Conservation (phyloP, 2,888 invertebrate genomes). For the Trichogramma evanescens region DNA sequence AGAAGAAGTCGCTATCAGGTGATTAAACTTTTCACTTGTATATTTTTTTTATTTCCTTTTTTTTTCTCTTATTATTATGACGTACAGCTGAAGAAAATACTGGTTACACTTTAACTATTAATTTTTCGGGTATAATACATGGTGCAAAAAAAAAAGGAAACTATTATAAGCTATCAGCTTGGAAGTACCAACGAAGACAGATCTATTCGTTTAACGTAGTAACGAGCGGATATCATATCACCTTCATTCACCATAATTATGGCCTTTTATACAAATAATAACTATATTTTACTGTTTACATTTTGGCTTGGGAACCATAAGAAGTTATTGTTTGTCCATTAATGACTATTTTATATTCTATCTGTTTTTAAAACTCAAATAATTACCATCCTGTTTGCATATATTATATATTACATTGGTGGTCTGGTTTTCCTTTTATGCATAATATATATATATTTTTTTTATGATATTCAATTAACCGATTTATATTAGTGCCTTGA, state of each 20-base stretch:
- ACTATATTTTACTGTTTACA: background rate
- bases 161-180: no score
- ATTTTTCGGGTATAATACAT: constrained; percentile 6
- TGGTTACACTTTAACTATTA: constrained; percentile 12
- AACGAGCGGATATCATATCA: no score
- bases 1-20: constrained; percentile 88
- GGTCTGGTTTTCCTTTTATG: background rate
- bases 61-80: constrained; percentile 14
- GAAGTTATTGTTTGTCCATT: background rate
- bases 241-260: no score
- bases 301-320: constrained; percentile 15
- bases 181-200: no score
- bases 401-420: background rate
- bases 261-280: no score
- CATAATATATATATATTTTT: no score
- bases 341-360: constrained; percentile 7
- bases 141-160: no score
- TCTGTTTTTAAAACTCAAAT: background rate
- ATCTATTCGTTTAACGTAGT: no score
- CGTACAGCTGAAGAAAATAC: constrained; percentile 22
- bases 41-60: constrained; percentile 4
- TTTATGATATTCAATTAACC: no score
- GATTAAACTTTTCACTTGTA: constrained; percentile 47
- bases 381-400: background rate
- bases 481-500: constrained; percentile 24